phyloP scores from a whole-genome alignment of 2,113 vertebrate genomes.

The Cnemophilus loriae region DNA sequence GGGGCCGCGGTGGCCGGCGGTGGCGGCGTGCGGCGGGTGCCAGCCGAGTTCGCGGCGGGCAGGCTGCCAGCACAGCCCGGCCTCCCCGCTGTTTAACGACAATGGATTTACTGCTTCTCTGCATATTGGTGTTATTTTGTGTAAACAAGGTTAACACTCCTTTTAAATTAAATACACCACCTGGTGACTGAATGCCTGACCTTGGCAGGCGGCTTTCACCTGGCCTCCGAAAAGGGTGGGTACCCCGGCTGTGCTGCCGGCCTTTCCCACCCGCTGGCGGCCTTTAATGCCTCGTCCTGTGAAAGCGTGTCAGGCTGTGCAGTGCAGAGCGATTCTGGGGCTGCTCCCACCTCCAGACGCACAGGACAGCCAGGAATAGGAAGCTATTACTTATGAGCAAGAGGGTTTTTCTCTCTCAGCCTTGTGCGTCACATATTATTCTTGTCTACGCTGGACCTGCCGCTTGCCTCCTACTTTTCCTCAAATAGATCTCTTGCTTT shows the following conservation, averaged over 20 bases:
- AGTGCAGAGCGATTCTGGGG: rapidly evolving
- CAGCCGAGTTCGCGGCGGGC: constrained; percentile 75
- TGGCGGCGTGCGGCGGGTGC: constrained; percentile 59
- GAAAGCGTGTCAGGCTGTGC: not conserved
- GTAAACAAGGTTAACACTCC: constrained; percentile 96
- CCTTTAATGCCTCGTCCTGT: not conserved
- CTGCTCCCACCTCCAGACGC: not conserved
- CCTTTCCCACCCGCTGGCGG: not conserved
- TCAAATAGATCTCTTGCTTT: not conserved
- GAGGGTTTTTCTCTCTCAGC: not conserved
- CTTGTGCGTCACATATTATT: not conserved
- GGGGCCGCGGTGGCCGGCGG: not conserved
- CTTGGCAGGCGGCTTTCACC: constrained; percentile 75
- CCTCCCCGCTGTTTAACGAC: constrained; percentile 91
- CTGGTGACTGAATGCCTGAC: constrained; percentile 85
- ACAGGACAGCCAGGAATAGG: not conserved
- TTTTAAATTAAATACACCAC: constrained; percentile 91
- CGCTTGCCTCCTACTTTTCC: not conserved
- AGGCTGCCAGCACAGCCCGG: constrained; percentile 80
- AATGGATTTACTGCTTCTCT: constrained; percentile 89
- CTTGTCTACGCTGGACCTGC: not conserved
- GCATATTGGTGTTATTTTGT: constrained; percentile 89
- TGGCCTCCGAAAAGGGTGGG: constrained; percentile 28
- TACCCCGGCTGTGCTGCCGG: not conserved
- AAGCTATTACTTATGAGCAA: not conserved